Evolutionary conservation across 2,113 vertebrate species (phyloP).

Genomic region (Ibidorhyncha struthersii): DNA sequence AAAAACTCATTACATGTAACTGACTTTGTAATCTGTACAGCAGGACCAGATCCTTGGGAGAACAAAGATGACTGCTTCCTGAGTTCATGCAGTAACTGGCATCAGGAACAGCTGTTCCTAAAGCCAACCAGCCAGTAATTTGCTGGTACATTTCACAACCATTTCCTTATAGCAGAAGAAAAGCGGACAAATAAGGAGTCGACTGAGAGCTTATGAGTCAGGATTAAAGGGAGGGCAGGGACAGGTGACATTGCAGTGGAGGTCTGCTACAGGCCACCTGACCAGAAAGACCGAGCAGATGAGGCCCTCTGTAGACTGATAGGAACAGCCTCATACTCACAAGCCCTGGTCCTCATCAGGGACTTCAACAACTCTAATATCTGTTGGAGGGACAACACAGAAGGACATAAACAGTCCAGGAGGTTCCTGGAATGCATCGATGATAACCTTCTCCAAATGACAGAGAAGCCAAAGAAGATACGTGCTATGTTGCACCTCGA

Average conservation of each 20-base stretch:
- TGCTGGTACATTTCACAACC: not conserved
- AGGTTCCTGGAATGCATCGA: not conserved
- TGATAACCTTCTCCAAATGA: not conserved
- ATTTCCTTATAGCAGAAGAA: slow-evolving; percentile 22
- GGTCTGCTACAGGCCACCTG: not conserved
- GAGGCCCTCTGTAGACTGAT: not conserved
- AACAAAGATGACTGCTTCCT: not conserved
- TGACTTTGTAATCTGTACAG: not conserved
- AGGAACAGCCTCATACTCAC: not conserved
- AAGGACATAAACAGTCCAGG: not conserved
- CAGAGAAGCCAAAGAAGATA: not conserved
- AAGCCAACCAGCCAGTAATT: slow-evolving; percentile 2
- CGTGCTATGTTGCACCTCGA: not conserved
- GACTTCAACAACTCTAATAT: not conserved
- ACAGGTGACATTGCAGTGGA: not conserved
- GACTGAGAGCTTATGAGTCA: not conserved
- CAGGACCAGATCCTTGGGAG: not conserved
- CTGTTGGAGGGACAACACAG: not conserved
- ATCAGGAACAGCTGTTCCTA: not conserved
- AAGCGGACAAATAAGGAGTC: not conserved
- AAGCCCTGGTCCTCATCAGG: not conserved
- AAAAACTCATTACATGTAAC: not conserved
- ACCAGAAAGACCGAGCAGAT: not conserved
- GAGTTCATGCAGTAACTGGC: not conserved
- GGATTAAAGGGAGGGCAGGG: not conserved